These are phyloP conservation scores for Carollia perspicillata DNA, from an alignment of 2,113 vertebrate genomes.

Conservation along the genomic window DNA sequence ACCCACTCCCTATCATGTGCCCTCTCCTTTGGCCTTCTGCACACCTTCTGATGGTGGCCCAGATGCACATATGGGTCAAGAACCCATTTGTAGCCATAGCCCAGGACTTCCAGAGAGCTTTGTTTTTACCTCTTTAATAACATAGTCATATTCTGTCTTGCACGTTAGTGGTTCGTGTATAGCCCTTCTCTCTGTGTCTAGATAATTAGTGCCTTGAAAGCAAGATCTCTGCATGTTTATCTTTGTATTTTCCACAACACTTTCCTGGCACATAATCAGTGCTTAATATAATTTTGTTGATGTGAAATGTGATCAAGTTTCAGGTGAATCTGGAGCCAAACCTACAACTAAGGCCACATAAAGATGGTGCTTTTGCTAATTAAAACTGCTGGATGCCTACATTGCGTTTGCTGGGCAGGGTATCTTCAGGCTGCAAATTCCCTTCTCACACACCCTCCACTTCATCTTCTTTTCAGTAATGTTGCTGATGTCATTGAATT, in stretches of 20 bases:
- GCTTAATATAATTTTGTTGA: background rate
- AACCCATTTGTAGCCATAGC: background rate
- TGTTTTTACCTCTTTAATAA: background rate
- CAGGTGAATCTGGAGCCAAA: background rate
- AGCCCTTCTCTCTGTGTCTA: background rate
- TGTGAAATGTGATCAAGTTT: constrained; percentile 31
- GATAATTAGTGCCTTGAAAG: background rate
- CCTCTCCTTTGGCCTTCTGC: background rate
- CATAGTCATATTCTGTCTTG: background rate
- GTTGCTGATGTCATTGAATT: background rate
- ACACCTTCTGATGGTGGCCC: background rate
- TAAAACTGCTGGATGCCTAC: background rate
- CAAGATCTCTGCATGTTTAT: background rate
- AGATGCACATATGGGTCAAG: background rate
- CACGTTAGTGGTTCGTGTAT: background rate
- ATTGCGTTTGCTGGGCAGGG: background rate
- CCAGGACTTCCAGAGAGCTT: background rate
- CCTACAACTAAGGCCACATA: background rate
- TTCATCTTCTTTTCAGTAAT: constrained; percentile 39
- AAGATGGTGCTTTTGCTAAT: background rate
- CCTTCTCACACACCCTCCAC: background rate
- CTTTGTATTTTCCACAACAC: background rate
- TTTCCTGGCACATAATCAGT: background rate
- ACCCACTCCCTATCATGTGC: background rate
- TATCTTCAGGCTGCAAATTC: background rate